phyloP scores from a whole-genome alignment of 2,113 vertebrate species.

The human region GRCh38 chrX:14694001-14694500 shows the following conservation, averaged over 20 bases:
- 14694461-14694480: neutral
- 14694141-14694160: neutral
- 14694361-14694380: neutral
- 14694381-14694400: neutral
- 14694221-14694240: neutral
- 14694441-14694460: constrained; percentile 7
- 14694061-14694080: neutral
- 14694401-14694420: constrained; percentile 4
- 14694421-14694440: neutral
- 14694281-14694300: neutral
- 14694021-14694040: neutral
- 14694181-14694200: neutral
- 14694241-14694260: neutral
- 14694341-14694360: neutral
- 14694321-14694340: neutral
- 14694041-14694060: neutral
- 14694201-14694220: neutral
- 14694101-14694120: neutral
- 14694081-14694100: neutral
- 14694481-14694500: constrained; percentile 1
- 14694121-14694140: neutral
- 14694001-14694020: neutral
- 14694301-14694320: neutral
- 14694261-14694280: neutral
- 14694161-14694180: neutral